Evolutionary conservation across 2,797 vertebrate species (phyloP).

Genomic region (Rhinoraja longicauda): DNA sequence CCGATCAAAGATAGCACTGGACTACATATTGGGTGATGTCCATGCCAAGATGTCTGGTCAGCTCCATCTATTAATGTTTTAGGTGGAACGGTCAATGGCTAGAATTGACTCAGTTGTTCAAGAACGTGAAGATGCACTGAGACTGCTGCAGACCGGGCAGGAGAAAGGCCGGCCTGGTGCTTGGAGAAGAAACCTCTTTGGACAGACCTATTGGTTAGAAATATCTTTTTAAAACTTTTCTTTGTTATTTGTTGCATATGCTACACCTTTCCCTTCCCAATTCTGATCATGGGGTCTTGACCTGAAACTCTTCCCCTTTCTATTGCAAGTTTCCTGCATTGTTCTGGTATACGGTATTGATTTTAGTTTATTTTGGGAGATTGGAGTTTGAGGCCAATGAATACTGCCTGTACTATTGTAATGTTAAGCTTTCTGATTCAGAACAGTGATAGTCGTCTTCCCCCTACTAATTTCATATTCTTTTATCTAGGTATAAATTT

Average conservation of each 20-base stretch:
- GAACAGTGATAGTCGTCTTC: not conserved
- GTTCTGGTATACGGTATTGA: not conserved
- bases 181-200: conserved; percentile 81
- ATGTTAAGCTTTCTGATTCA: not conserved
- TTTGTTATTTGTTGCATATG: too few relatives aligned
- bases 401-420: not conserved
- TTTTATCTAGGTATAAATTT: conserved; percentile 72
- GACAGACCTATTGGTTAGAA: conserved; percentile 74
- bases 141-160: conserved; percentile 87
- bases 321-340: too few relatives aligned
- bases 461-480: not conserved
- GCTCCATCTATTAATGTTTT: not conserved
- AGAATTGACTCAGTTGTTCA: conserved; percentile 74
- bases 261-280: too few relatives aligned
- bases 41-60: not conserved
- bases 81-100: conserved; percentile 79
- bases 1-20: too few relatives aligned
- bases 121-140: conserved; percentile 81
- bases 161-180: conserved; percentile 78
- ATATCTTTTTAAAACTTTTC: not conserved
- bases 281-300: too few relatives aligned
- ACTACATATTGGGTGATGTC: not conserved
- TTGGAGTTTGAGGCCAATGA: not conserved
- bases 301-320: too few relatives aligned
- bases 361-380: not conserved